A percentile compares a stretch with the other conserved stretches of the same genome.
Evolutionary conservation across 2,797 vertebrate genomes (phyloP).

Genomic region (Tadarida brasiliensis): DNA sequence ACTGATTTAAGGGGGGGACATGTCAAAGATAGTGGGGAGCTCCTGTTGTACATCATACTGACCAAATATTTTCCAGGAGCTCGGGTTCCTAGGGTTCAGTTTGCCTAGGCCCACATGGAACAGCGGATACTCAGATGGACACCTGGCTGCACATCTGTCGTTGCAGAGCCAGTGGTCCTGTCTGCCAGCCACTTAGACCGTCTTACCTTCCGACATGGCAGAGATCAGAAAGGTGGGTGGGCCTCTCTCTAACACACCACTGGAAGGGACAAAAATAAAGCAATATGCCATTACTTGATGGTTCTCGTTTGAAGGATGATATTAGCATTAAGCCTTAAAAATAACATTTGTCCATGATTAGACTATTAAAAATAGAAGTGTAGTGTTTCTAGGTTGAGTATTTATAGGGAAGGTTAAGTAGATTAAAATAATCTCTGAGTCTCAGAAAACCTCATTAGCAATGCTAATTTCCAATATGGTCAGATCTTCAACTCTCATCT

Average conservation of each 20-base stretch:
- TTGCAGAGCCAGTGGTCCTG: neutral
- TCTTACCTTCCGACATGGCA: neutral
- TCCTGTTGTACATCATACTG: neutral
- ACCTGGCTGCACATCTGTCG: neutral
- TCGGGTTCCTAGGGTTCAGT: neutral
- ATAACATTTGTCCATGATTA: slow-evolving; percentile 73
- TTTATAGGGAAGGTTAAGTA: slow-evolving; percentile 78
- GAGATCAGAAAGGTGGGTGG: slow-evolving; percentile 22
- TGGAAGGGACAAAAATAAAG: slow-evolving; percentile 64
- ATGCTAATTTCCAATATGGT: slow-evolving; percentile 78
- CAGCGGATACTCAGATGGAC: neutral
- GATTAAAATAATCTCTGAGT: slow-evolving; percentile 73
- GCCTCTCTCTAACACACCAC: neutral
- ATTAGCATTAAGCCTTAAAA: slow-evolving; percentile 66
- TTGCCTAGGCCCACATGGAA: neutral
- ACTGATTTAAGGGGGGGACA: neutral
- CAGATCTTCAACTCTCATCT: slow-evolving; percentile 64
- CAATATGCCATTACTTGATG: slow-evolving; percentile 52
- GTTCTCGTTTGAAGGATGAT: slow-evolving; percentile 48
- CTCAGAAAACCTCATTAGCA: slow-evolving; percentile 77
- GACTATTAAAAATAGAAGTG: slow-evolving; percentile 76
- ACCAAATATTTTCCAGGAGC: neutral
- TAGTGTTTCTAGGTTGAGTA: slow-evolving; percentile 55
- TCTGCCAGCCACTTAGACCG: neutral
- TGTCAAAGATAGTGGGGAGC: neutral